Percentiles rank a stretch among this genome's conserved stretches.
Evolutionary conservation across 2,113 vertebrate genomes (phyloP).

Genomic region (Microcebus murinus): DNA sequence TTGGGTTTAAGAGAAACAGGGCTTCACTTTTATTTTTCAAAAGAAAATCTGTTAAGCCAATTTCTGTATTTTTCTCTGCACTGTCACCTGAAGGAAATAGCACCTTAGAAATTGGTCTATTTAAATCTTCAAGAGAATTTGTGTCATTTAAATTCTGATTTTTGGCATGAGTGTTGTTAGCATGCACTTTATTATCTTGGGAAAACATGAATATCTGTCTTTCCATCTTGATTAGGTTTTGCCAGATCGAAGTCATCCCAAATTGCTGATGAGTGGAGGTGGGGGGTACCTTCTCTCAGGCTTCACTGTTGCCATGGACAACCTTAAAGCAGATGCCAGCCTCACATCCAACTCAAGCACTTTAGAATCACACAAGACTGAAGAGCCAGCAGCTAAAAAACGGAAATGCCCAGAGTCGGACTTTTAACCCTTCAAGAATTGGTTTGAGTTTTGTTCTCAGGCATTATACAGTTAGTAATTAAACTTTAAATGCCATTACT

Average conservation of each 20-base stretch:
- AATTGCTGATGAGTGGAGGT: constrained; percentile 95
- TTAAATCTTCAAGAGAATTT: constrained; percentile 15
- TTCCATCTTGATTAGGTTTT: constrained; percentile 88
- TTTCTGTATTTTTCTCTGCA: not conserved
- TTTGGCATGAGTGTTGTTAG: not conserved
- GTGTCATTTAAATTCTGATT: not conserved
- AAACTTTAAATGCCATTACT: constrained; percentile 50
- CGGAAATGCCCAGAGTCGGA: constrained; percentile 87
- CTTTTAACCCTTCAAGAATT: constrained; percentile 74
- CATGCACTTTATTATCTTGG: not conserved
- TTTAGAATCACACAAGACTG: constrained; percentile 74
- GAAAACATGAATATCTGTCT: not conserved
- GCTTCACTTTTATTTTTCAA: not conserved
- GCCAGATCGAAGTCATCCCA: constrained; percentile 96
- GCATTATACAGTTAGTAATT: constrained; percentile 53
- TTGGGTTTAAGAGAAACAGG: not conserved
- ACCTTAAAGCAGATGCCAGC: constrained; percentile 72
- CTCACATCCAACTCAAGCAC: constrained; percentile 71
- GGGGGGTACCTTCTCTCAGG: constrained; percentile 96
- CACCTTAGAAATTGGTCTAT: not conserved
- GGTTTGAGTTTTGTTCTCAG: constrained; percentile 64
- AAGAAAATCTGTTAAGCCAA: not conserved
- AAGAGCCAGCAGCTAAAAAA: constrained; percentile 93
- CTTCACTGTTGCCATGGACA: constrained; percentile 89
- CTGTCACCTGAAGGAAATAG: not conserved